Percentiles rank a stretch among this genome's conserved stretches.
Evolutionary conservation across 2,113 vertebrate genomes (phyloP).

Genomic region (Sinosuthora webbiana): DNA sequence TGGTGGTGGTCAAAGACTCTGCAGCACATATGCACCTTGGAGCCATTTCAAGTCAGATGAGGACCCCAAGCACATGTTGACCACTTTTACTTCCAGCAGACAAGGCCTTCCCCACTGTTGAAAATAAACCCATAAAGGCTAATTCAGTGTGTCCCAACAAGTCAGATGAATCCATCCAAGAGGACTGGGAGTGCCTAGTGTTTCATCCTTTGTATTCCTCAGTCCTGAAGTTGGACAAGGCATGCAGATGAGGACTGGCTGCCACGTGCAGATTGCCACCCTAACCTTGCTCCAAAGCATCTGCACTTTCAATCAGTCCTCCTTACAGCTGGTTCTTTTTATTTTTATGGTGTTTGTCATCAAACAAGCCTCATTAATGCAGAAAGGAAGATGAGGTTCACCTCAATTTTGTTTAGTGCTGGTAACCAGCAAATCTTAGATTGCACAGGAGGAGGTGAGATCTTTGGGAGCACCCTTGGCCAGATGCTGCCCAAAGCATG

Average conservation of each 20-base stretch:
- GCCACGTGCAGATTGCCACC: not conserved
- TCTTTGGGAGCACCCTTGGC: not conserved
- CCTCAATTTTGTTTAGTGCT: not conserved
- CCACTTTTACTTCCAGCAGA: not conserved
- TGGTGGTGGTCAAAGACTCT: not conserved
- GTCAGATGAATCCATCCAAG: not conserved
- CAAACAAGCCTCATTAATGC: not conserved
- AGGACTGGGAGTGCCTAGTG: not conserved
- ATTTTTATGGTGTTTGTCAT: not conserved
- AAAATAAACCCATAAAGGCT: constrained; percentile 14
- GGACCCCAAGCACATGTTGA: fast-evolving
- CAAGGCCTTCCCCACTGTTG: not conserved
- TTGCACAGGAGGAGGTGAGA: fast-evolving
- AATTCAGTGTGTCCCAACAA: not conserved
- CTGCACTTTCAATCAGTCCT: not conserved
- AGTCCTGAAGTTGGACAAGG: not conserved
- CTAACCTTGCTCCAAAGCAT: not conserved
- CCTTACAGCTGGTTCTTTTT: not conserved
- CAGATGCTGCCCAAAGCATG: not conserved
- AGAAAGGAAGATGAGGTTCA: not conserved
- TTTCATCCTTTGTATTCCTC: not conserved
- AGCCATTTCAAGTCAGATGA: not conserved
- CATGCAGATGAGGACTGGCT: not conserved
- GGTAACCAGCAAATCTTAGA: not conserved
- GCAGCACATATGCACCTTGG: not conserved